Evolutionary conservation across 2,888 invertebrate species (phyloP).

Genomic region (Shargacucullia verbasci): DNA sequence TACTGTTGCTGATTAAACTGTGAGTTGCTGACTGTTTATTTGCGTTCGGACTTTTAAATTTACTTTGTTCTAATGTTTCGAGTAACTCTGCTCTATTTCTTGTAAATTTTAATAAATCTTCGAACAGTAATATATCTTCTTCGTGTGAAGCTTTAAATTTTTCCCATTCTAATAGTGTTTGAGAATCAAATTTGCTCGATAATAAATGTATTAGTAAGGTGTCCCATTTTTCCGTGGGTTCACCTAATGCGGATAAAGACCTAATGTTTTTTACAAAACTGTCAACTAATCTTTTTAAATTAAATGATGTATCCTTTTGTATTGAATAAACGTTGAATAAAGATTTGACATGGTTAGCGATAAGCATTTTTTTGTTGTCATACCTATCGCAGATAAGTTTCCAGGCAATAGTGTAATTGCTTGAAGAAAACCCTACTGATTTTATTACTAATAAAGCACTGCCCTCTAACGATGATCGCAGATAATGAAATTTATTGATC

Average conservation of each 20-base stretch:
- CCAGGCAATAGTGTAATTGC: not conserved
- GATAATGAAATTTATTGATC: not conserved
- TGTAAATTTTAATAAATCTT: not conserved
- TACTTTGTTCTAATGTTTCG: not conserved
- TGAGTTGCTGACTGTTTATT: not conserved
- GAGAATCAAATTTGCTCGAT: not conserved
- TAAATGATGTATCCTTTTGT: not conserved
- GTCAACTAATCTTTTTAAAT: constrained; percentile 1
- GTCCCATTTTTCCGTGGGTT: not conserved
- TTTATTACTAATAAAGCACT: not conserved
- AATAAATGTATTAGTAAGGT: not conserved
- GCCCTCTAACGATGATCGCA: not conserved
- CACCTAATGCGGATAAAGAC: not conserved
- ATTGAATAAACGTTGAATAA: constrained; percentile 1
- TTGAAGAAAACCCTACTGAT: not conserved
- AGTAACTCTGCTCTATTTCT: not conserved
- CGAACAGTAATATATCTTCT: not conserved
- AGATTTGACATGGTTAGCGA: not conserved
- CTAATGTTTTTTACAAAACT: not conserved
- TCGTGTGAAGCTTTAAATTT: not conserved
- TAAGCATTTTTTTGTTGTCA: constrained; percentile 1
- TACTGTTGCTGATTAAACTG: not conserved
- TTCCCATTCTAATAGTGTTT: constrained; percentile 1
- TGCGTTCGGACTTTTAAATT: not conserved
- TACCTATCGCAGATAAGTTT: constrained; percentile 1